These are phyloP conservation scores for Pandemis corylana DNA, from an alignment of 2,888 invertebrate species.

Conservation along the genomic window DNA sequence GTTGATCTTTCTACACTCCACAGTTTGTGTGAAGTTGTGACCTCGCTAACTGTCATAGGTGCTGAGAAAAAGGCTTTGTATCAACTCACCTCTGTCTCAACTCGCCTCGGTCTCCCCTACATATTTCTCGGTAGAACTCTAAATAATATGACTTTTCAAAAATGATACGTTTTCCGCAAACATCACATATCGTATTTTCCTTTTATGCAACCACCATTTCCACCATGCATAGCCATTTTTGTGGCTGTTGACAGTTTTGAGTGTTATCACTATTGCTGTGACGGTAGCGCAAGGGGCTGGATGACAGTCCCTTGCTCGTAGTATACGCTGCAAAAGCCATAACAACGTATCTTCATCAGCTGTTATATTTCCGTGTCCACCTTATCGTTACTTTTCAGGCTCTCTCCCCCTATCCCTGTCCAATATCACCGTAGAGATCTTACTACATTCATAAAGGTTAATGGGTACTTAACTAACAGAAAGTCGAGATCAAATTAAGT, in stretches of 20 bases:
- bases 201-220: background rate
- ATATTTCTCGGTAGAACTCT: no score
- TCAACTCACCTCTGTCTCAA: no score
- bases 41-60: no score
- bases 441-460: constrained; percentile 39
- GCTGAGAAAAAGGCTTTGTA: no score
- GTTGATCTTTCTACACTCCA: no score
- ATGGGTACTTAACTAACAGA: constrained; percentile 27
- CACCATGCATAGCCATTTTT: background rate
- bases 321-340: constrained; percentile 65
- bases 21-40: no score
- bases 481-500: constrained; percentile 49
- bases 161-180: no score
- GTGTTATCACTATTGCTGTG: constrained; percentile 7
- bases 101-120: no score
- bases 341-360: constrained; percentile 74
- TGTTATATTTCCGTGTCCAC: constrained; percentile 68
- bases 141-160: no score
- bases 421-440: constrained; percentile 47
- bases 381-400: constrained; percentile 66
- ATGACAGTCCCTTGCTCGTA: constrained; percentile 45
- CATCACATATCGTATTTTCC: constrained; percentile 1
- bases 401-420: constrained; percentile 49
- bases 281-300: constrained; percentile 8
- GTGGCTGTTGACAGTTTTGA: constrained; percentile 29